Conservation (phyloP, 2,113 vertebrate genomes). For the Trichomycterus rosablanca region DNA sequence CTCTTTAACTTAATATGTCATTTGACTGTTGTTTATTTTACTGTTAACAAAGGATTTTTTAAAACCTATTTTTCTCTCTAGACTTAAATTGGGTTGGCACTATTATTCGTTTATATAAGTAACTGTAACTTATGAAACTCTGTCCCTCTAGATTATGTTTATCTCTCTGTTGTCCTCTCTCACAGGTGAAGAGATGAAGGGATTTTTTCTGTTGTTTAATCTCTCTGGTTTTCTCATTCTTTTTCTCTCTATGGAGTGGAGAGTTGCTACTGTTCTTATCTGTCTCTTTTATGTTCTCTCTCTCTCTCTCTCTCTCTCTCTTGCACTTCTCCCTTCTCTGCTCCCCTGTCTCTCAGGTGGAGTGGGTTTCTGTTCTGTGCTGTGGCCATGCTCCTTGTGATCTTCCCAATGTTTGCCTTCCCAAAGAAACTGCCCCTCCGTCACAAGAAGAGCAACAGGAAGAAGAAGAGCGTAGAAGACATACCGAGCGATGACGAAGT, state of each 20-base stretch:
- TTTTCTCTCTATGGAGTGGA: background rate
- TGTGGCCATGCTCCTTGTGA: slow-evolving; percentile 93
- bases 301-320: background rate
- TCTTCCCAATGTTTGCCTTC: slow-evolving; percentile 99
- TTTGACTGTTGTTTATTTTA: too few relatives aligned
- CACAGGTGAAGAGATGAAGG: background rate
- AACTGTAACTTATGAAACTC: too few relatives aligned
- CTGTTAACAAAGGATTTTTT: too few relatives aligned
- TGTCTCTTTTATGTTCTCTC: background rate
- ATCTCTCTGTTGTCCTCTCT: background rate
- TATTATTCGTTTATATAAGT: too few relatives aligned
- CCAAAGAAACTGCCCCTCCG: slow-evolving; percentile 96
- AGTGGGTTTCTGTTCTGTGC: slow-evolving; percentile 96
- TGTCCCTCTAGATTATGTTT: background rate
- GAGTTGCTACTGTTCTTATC: background rate
- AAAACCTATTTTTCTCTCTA: too few relatives aligned
- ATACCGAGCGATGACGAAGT: slow-evolving; percentile 84
- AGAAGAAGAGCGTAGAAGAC: slow-evolving; percentile 74
- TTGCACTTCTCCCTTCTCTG: background rate
- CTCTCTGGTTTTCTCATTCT: background rate
- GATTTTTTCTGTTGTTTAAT: background rate
- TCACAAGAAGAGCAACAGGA: slow-evolving; percentile 90
- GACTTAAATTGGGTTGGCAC: too few relatives aligned
- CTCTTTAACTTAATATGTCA: background rate
- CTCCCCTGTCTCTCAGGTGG: slow-evolving; percentile 73